phyloP scores from a whole-genome alignment of 2,797 vertebrate genomes.

The Mallotus villosus region DNA sequence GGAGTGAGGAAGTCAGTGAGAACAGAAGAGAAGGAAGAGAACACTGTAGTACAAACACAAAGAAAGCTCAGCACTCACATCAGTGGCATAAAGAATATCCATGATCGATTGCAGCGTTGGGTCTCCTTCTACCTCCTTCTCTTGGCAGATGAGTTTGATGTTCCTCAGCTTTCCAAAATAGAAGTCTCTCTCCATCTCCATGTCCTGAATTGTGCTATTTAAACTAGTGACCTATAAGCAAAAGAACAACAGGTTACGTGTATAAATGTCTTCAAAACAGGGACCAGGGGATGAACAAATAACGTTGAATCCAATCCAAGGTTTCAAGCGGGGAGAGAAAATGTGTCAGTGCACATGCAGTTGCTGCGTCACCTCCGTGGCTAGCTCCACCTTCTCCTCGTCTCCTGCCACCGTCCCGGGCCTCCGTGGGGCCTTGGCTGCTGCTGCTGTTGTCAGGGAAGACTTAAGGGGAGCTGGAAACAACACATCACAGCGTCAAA shows the following conservation, averaged over 20 bases:
- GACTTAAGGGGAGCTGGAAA: constrained; percentile 76
- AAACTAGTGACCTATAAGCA: constrained; percentile 75
- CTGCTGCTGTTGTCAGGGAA: constrained; percentile 39
- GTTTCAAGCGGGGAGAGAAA: neutral
- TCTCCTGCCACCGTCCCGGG: constrained; percentile 65
- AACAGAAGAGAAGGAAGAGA: neutral
- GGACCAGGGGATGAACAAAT: neutral
- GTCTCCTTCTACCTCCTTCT: constrained; percentile 83
- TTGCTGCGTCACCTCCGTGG: constrained; percentile 73
- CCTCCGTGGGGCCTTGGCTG: constrained; percentile 61
- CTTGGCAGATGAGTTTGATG: constrained; percentile 87
- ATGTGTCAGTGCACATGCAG: neutral
- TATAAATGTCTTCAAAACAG: neutral
- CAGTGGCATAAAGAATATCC: constrained; percentile 86
- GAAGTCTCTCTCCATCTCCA: constrained; percentile 89
- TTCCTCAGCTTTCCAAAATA: constrained; percentile 87
- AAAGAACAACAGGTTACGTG: neutral
- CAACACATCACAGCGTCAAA: constrained; percentile 8
- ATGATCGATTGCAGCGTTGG: constrained; percentile 85
- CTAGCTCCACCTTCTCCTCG: constrained; percentile 76
- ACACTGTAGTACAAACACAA: neutral
- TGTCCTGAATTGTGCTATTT: constrained; percentile 79
- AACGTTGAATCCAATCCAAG: neutral
- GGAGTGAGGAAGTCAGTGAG: neutral
- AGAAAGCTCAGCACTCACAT: constrained; percentile 71